Conservation (phyloP, 2,797 vertebrate species). For the Hippoglossus hippoglossus region DNA sequence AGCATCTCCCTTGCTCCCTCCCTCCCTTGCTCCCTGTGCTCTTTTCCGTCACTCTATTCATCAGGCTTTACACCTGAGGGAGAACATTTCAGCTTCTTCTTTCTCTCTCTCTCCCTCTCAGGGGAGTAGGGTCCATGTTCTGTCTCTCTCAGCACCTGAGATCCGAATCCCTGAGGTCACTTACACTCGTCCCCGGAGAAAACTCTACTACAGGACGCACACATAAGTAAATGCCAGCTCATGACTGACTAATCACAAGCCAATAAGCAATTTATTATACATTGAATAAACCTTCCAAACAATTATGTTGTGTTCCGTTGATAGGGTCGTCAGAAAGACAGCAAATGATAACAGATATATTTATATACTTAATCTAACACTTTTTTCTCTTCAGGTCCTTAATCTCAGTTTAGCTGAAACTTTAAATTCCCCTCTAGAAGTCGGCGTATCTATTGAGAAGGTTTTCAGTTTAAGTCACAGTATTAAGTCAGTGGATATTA, state of each 20-base stretch:
- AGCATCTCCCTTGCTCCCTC: slow-evolving; percentile 22
- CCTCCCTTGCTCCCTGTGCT: slow-evolving; percentile 11
- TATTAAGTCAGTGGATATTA: not conserved
- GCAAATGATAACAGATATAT: not conserved
- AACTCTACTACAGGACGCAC: slow-evolving; percentile 16
- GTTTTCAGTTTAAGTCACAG: too few relatives aligned
- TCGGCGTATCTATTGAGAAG: too few relatives aligned
- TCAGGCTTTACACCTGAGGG: slow-evolving; percentile 53
- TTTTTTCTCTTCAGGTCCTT: too few relatives aligned
- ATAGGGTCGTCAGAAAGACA: not conserved
- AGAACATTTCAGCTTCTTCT: slow-evolving; percentile 38
- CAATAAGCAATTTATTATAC: slow-evolving; percentile 10
- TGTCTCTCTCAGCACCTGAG: slow-evolving; percentile 64
- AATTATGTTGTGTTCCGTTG: too few relatives aligned
- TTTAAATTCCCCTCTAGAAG: too few relatives aligned
- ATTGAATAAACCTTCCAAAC: too few relatives aligned
- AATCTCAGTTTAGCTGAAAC: too few relatives aligned
- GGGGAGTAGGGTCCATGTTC: slow-evolving; percentile 40
- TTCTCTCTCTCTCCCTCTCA: slow-evolving; percentile 7
- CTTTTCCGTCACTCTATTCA: slow-evolving; percentile 38
- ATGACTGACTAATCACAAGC: slow-evolving; percentile 37
- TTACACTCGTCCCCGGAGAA: slow-evolving; percentile 28
- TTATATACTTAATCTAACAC: not conserved
- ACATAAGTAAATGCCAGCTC: slow-evolving; percentile 14
- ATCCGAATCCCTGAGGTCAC: slow-evolving; percentile 54